Base-by-base conservation (phyloP, 1,140 invertebrate species). In the Meloidogyne chitwoodi region DNA sequence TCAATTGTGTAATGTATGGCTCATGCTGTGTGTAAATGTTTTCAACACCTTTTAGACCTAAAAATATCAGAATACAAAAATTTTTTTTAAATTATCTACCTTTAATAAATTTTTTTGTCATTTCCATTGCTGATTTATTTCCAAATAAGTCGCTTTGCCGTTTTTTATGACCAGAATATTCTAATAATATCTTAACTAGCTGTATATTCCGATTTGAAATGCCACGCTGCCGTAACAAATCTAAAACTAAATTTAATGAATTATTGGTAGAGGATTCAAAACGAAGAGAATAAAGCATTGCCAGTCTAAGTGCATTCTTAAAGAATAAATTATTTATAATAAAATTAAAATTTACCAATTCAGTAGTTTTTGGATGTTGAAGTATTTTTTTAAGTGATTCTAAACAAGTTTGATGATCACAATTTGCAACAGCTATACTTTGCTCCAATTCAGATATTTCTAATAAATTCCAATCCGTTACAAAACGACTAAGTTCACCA, bases 381-480 rank as follows among this genome's bases (percentile, higher is more conserved):
- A 87, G 24, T 5, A 86, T 75, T 22, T 65, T 19, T 48, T 79
- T 79, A 14, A 87, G 66, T 12, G 48, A 56, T 27, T 87, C 81
- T 14, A 96, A 88, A 83, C 95, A 93, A 65, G 91, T 90, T 1
- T 92, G 92, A 89, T 98, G 95, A 85, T 98, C 95, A 75, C 91
- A 92, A 87, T 95, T 93, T 27, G 64, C 44, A 86, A 93, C 95
- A 27, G 84, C 85, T 6, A 99, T 90, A 89, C 97, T 94, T 89
- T 99, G 96, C 88, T 99, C 96, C 65, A 94, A 88, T 90, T 98
- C 96, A 1, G 95, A 98, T 22, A 98, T 92, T 88, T 94, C 92
- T 68, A 99, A 90, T 41, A 99, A 90, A 86, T 91, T 91, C 80
- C 93, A 90, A 26, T 91, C 91, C 16, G 90, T 91, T 62, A 98